phyloP scores from a whole-genome alignment of 1,140 invertebrate species.

The Listronotus bonariensis region DNA sequence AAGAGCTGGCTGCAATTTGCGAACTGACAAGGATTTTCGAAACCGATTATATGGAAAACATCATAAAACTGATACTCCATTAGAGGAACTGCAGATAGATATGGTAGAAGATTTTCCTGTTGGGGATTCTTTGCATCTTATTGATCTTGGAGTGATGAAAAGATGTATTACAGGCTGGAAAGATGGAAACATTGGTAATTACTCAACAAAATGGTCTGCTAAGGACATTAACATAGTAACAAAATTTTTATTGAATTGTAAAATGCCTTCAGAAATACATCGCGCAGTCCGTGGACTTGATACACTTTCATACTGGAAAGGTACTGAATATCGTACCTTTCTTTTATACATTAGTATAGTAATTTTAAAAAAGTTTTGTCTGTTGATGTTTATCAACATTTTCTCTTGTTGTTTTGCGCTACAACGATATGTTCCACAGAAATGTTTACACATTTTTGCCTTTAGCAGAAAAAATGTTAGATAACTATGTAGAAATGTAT shows the following conservation, averaged over 20 bases:
- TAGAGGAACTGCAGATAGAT: constrained; percentile 34
- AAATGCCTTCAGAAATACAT: constrained; percentile 43
- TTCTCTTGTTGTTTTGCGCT: constrained; percentile 35
- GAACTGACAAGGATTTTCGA: constrained; percentile 43
- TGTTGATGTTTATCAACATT: constrained; percentile 34
- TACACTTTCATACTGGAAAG: constrained; percentile 41
- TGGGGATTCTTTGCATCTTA: constrained; percentile 38
- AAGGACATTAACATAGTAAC: constrained; percentile 25
- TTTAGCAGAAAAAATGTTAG: too few species aligned
- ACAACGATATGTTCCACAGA: constrained; percentile 30
- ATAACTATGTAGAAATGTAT: too few species aligned
- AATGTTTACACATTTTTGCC: too few species aligned
- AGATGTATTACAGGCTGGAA: constrained; percentile 37
- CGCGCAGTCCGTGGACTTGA: constrained; percentile 39
- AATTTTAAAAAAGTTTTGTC: constrained; percentile 39
- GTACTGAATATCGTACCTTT: constrained; percentile 41
- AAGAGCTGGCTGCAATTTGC: constrained; percentile 24
- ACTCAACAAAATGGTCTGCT: constrained; percentile 29
- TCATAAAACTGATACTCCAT: constrained; percentile 39
- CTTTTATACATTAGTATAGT: constrained; percentile 39
- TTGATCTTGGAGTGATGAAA: constrained; percentile 44
- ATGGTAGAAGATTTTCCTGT: constrained; percentile 44
- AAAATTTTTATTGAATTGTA: constrained; percentile 27
- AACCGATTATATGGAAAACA: constrained; percentile 36
- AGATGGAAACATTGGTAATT: constrained; percentile 38